These are phyloP conservation scores for Lumbricus terrestris DNA, from an alignment of 2,888 invertebrate species.

Conservation along the genomic window DNA sequence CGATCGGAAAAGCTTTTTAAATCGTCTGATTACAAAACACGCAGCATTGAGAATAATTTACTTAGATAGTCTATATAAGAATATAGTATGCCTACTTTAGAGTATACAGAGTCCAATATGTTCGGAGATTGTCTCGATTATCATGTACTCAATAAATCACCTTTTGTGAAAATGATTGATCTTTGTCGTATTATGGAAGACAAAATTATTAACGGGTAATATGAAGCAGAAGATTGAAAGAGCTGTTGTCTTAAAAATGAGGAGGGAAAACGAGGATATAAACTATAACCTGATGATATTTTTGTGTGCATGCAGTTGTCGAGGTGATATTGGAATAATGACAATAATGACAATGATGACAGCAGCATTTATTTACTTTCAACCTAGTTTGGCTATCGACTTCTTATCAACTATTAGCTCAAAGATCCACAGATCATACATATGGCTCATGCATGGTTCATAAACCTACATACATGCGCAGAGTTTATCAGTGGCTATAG, in stretches of 20 bases:
- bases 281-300: not conserved
- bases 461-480: too few species aligned
- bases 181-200: not conserved
- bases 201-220: not conserved
- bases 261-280: too few species aligned
- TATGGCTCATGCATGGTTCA: too few species aligned
- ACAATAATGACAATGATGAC: not conserved
- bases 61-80: too few species aligned
- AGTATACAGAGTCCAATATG: not conserved
- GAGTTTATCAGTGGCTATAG: too few species aligned
- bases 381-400: not conserved
- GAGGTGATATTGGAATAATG: not conserved
- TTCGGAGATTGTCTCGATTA: not conserved
- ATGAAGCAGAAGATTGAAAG: not conserved
- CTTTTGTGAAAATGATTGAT: not conserved
- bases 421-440: too few species aligned
- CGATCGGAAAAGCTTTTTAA: not conserved
- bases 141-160: not conserved
- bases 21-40: not conserved
- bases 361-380: not conserved
- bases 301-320: not conserved
- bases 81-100: not conserved
- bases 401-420: too few species aligned
- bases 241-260: not conserved
- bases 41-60: not conserved